A percentile compares a stretch with the other conserved stretches of the same genome.
phyloP scores from a whole-genome alignment of 2,797 vertebrate species.

The Halcyon leucocephala region DNA sequence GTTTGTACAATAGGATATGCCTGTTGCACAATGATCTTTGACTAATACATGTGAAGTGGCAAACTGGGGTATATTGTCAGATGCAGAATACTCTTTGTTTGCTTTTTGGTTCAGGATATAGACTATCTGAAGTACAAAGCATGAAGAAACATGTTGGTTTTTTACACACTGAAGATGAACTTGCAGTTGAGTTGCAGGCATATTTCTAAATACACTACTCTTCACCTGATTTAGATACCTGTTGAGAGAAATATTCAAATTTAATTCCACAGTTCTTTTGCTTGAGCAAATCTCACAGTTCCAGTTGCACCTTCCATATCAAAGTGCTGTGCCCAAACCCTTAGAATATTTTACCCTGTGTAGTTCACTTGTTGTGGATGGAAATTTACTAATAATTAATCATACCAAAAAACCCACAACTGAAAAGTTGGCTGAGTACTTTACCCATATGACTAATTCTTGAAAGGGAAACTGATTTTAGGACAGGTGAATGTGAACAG shows the following conservation, averaged over 20 bases:
- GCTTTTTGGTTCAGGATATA: background rate
- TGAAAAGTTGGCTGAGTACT: background rate
- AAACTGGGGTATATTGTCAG: background rate
- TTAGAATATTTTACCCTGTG: background rate
- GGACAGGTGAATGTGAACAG: background rate
- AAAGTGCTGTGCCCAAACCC: background rate
- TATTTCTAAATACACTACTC: background rate
- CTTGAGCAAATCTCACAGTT: background rate
- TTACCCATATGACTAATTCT: background rate
- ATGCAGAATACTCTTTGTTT: background rate
- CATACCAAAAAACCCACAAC: background rate
- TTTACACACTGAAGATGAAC: background rate
- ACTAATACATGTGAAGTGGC: too few relatives aligned
- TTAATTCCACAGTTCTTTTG: background rate
- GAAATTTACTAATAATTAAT: background rate
- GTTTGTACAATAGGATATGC: too few relatives aligned
- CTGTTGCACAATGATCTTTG: too few relatives aligned
- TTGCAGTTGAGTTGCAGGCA: background rate
- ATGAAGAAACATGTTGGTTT: background rate
- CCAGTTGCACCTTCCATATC: background rate
- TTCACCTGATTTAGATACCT: background rate
- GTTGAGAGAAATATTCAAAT: background rate
- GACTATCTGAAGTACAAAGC: background rate
- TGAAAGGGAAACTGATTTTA: background rate
- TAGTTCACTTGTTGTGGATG: background rate